A percentile compares a stretch with the other conserved stretches of the same genome.
These are phyloP conservation scores for Hyposoter dolosus DNA, from an alignment of 2,888 invertebrate genomes.

Conservation along the genomic window DNA sequence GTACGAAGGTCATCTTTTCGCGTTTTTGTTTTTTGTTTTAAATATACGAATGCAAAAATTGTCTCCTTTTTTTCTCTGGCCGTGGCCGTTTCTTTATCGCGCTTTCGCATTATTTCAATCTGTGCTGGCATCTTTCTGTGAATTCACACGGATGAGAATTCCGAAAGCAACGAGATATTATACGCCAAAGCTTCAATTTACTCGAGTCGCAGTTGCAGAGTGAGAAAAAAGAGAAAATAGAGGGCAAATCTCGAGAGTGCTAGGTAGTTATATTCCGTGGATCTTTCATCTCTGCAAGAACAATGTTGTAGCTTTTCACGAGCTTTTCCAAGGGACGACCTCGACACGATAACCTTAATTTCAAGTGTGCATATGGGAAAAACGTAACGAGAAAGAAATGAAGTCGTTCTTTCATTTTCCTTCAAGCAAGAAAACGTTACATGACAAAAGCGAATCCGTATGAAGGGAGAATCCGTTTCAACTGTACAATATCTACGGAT, in stretches of 20 bases:
- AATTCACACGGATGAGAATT: background rate
- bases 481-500: background rate
- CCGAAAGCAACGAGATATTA: background rate
- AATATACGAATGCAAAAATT: background rate
- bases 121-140: background rate
- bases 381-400: constrained; percentile 14
- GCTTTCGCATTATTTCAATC: constrained; percentile 5
- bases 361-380: constrained; percentile 1
- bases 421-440: background rate
- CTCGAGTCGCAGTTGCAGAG: constrained; percentile 1
- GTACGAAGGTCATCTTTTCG: background rate
- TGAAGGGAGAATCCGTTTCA: constrained; percentile 1
- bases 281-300: constrained; percentile 49
- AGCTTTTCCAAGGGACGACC: constrained; percentile 42
- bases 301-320: constrained; percentile 22
- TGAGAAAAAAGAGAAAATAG: constrained; percentile 10
- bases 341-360: constrained; percentile 63
- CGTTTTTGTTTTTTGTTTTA: background rate
- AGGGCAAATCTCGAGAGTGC: constrained; percentile 63
- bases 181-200: constrained; percentile 36
- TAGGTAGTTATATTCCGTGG: constrained; percentile 37
- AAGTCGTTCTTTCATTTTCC: constrained; percentile 16
- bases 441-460: background rate
- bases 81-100: background rate
- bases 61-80: background rate